Evolutionary conservation across 2,888 invertebrate species (phyloP).

Genomic region (Troides helena): DNA sequence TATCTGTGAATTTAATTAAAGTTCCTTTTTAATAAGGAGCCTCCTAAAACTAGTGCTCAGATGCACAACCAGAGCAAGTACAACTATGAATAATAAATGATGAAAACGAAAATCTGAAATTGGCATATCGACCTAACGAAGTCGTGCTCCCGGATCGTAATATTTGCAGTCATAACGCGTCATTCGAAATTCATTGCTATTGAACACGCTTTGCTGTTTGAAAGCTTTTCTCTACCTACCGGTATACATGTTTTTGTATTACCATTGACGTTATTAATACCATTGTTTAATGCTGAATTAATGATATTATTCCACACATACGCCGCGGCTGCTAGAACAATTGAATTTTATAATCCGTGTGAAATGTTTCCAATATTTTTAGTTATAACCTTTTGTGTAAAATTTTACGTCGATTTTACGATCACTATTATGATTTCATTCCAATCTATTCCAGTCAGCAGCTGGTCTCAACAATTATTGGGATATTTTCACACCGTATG

Average conservation of each 20-base stretch:
- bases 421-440: background rate
- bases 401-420: background rate
- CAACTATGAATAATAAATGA: background rate
- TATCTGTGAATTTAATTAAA: too few species aligned
- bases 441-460: too few species aligned
- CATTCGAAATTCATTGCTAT: constrained; percentile 2
- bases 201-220: background rate
- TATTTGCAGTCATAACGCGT: constrained; percentile 1
- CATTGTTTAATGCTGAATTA: background rate
- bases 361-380: background rate
- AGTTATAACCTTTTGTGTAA: background rate
- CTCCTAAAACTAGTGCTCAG: too few species aligned
- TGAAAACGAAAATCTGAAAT: background rate
- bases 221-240: background rate
- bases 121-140: background rate
- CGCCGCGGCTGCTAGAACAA: background rate
- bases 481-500: too few species aligned
- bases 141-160: constrained; percentile 5
- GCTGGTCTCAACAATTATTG: too few species aligned
- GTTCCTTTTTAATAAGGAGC: too few species aligned
- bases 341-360: background rate
- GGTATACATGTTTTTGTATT: background rate
- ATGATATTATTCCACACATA: background rate
- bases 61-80: background rate
- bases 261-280: background rate